Evolutionary conservation across 1,140 invertebrate species (phyloP), one percentile per base, ranked within the genome.

Genomic region (Eubasilissa regina): DNA sequence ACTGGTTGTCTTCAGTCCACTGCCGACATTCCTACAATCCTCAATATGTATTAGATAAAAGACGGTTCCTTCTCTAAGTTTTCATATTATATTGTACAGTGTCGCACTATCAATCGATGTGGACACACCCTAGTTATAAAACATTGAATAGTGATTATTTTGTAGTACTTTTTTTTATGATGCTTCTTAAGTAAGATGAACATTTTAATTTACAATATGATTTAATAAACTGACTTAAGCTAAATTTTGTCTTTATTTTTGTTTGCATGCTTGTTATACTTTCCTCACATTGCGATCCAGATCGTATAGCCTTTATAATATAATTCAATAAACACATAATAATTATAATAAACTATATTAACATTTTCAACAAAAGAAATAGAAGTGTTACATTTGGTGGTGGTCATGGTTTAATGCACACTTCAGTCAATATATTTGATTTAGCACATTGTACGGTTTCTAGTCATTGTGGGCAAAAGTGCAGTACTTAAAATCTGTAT

Each of bases 211-310:
- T 56, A 62, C 25, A 35, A 25, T 15, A 55, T 70, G 51, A 48
- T 43, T 68, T 21, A 78, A 78, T 78, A 78, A 78, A 78, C 44
- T 68, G 25, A 78, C 64, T 70, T 78, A 21, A 56, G 76, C 48
- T 70, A 78, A 78, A 78, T 48, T 17, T 55, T 45, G 76, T 78
- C 53, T 70, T 78, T 78, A 77, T 78, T 78, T 78, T 78, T 78
- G 76, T 78, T 78, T 78, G 76, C 76, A 78, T 78, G 76, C 44
- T 53, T 68, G n/a, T 47, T 64, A 53, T 55, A n/a, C 10, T 74
- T 55, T 74, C 25, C 25, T 35, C 25, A 35, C 25, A 35, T 35
- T 35, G 25, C 25, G 25, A 35, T 35, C 25, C 25, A 35, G 25
- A 6, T 35, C 6, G 25, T 1, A 35, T 35, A 35, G 25, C 35